phyloP scores from a whole-genome alignment of 2,888 invertebrate genomes.

The Trachelus troglodyta region DNA sequence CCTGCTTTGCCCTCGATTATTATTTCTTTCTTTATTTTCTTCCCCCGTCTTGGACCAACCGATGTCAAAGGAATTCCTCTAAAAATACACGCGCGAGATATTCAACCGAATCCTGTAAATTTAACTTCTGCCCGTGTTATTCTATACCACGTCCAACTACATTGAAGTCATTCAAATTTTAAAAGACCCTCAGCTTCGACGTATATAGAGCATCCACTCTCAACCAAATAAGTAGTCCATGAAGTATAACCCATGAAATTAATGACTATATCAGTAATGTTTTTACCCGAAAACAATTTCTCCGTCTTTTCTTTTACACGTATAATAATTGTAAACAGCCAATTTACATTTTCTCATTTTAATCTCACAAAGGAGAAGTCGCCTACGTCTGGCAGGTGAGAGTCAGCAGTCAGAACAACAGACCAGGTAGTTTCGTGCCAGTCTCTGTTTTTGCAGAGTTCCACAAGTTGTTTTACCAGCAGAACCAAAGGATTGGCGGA shows the following conservation, averaged over 20 bases:
- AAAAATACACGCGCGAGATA: conserved; percentile 38
- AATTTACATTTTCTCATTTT: background rate
- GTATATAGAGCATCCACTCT: background rate
- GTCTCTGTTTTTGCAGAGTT: background rate
- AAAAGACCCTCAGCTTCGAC: background rate
- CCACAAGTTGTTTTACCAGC: background rate
- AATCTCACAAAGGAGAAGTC: background rate
- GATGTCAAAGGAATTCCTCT: conserved; percentile 46
- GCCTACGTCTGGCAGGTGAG: background rate
- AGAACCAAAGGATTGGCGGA: background rate
- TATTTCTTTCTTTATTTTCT: conserved; percentile 14
- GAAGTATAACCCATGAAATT: background rate
- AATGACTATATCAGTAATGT: background rate
- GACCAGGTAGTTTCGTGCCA: background rate
- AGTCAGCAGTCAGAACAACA: background rate
- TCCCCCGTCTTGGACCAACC: background rate
- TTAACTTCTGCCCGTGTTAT: background rate
- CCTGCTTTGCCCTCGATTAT: conserved; percentile 13
- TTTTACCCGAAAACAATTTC: background rate
- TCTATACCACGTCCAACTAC: fast-evolving
- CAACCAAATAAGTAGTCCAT: background rate
- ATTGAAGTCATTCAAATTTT: background rate
- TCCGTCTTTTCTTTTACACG: background rate
- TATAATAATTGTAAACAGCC: background rate
- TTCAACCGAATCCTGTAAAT: background rate